Conservation (phyloP, 2,888 invertebrate genomes). For the Tanytarsus gracilentus region DNA sequence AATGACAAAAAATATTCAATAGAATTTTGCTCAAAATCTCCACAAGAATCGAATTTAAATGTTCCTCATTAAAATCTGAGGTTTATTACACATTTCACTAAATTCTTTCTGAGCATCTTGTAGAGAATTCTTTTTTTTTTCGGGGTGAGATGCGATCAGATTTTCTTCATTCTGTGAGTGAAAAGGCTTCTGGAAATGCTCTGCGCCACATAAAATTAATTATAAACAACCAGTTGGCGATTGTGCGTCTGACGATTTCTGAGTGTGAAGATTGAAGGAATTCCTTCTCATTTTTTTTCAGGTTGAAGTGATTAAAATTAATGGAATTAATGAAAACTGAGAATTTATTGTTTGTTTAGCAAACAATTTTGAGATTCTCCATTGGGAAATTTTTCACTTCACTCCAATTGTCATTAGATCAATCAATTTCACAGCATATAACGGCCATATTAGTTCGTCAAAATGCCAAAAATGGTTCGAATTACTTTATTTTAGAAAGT, state of each 20-base stretch:
- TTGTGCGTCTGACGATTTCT: constrained; percentile 26
- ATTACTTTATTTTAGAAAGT: neutral
- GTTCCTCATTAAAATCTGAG: neutral
- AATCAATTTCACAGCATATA: neutral
- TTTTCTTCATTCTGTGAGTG: no score
- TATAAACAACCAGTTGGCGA: constrained; percentile 29
- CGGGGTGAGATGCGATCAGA: neutral
- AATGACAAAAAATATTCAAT: no score
- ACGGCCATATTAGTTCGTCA: neutral
- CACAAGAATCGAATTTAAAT: neutral
- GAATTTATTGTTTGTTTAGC: constrained; percentile 27
- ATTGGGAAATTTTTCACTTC: neutral
- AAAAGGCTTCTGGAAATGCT: constrained; percentile 25
- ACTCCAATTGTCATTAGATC: neutral
- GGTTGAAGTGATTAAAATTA: constrained; percentile 28
- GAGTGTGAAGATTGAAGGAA: constrained; percentile 13
- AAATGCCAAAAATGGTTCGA: neutral
- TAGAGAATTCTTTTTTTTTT: neutral
- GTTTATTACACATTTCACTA: no score
- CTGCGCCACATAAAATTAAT: constrained; percentile 29
- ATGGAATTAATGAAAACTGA: constrained; percentile 26
- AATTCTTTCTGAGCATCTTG: no score
- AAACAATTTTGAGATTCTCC: neutral
- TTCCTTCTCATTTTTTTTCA: neutral
- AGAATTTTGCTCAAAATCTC: no score